phyloP scores from a whole-genome alignment of 2,888 invertebrate genomes.

The Ametastegia equiseti region DNA sequence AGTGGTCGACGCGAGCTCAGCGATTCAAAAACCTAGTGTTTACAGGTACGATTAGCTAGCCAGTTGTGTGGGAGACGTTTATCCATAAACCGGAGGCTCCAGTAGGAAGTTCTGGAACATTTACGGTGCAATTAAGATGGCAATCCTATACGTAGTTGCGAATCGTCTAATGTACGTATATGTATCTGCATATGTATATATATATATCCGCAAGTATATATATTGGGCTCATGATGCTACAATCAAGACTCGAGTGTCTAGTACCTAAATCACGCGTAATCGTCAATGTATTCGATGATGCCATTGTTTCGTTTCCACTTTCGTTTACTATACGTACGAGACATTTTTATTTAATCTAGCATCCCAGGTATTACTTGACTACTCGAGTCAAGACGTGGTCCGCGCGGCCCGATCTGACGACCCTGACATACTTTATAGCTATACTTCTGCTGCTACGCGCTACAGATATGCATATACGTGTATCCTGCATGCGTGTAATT shows the following conservation, averaged over 20 bases:
- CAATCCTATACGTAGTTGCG: background rate
- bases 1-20: background rate
- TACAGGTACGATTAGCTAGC: slow-evolving; percentile 33
- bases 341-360: slow-evolving; percentile 28
- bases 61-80: background rate
- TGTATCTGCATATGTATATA: background rate
- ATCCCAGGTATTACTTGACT: background rate
- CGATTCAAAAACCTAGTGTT: background rate
- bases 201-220: background rate
- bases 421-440: slow-evolving; percentile 32
- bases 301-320: slow-evolving; percentile 3
- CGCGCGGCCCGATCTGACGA: slow-evolving; percentile 13
- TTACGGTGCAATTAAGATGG: slow-evolving; percentile 26
- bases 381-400: slow-evolving; percentile 9
- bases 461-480: background rate
- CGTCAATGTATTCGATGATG: background rate
- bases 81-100: slow-evolving; percentile 10
- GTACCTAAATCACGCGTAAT: background rate
- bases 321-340: slow-evolving; percentile 26
- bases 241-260: background rate
- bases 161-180: background rate
- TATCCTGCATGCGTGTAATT: too few relatives aligned
- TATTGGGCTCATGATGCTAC: background rate
- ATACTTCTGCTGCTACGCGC: background rate
- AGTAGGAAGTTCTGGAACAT: background rate